phyloP scores from a whole-genome alignment of 2,113 vertebrate genomes.

The Eleginops maclovinus region DNA sequence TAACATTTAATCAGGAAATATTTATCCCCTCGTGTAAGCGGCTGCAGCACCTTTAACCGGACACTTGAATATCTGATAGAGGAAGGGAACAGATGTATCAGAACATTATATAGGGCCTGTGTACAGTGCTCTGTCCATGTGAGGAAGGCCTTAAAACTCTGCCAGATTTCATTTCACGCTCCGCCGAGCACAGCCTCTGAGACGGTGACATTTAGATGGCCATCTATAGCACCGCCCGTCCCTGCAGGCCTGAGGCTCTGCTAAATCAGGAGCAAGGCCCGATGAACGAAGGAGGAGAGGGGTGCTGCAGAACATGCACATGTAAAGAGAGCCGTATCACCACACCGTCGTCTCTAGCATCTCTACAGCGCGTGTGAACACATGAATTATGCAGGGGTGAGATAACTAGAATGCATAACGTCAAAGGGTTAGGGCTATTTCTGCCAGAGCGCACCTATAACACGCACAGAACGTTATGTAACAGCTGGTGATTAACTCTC shows the following conservation, averaged over 20 bases:
- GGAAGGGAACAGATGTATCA: constrained; percentile 58
- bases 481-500: too few species aligned
- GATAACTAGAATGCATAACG: too few species aligned
- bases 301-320: constrained; percentile 40
- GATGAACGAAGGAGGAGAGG: constrained; percentile 58
- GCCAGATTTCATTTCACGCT: constrained; percentile 86
- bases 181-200: constrained; percentile 77
- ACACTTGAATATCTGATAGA: constrained; percentile 60
- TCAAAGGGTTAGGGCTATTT: too few species aligned
- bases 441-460: too few species aligned
- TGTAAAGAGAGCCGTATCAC: constrained; percentile 19
- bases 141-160: constrained; percentile 77
- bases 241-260: constrained; percentile 76
- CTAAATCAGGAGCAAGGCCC: constrained; percentile 78
- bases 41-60: constrained; percentile 13
- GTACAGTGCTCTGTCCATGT: constrained; percentile 66
- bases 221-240: constrained; percentile 75
- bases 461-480: too few species aligned
- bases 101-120: constrained; percentile 58
- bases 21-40: constrained; percentile 27
- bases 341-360: background rate
- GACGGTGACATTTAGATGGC: constrained; percentile 84
- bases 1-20: constrained; percentile 32
- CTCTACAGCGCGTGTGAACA: constrained; percentile 14
- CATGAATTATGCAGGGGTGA: constrained; percentile 27